A percentile compares a stretch with the other conserved stretches of the same genome.
Conservation (phyloP, 2,797 vertebrate genomes). For the Typhlichthys eigenmanni region DNA sequence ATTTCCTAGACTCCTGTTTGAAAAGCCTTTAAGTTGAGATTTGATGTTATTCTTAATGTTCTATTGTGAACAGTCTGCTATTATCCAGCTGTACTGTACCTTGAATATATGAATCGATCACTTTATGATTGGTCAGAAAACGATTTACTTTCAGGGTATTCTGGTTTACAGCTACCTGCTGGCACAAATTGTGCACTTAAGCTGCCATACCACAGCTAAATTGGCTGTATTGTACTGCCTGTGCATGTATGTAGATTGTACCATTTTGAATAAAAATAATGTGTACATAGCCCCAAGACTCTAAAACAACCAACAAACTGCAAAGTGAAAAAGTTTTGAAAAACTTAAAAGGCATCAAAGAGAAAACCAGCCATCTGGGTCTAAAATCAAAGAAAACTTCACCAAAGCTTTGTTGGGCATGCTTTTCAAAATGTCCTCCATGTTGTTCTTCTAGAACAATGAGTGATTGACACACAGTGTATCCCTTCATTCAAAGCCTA, state of each 20-base stretch:
- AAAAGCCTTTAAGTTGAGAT: constrained; percentile 71
- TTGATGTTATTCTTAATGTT: constrained; percentile 52
- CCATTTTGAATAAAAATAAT: too few relatives aligned
- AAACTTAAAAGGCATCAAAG: constrained; percentile 32
- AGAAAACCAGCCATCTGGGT: constrained; percentile 53
- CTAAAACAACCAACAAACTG: constrained; percentile 11
- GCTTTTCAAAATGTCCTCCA: constrained; percentile 57
- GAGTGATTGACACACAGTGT: constrained; percentile 68
- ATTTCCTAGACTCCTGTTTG: constrained; percentile 73
- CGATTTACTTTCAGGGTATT: constrained; percentile 21
- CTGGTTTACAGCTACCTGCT: constrained; percentile 34
- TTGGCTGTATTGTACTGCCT: neutral
- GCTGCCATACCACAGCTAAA: constrained; percentile 15
- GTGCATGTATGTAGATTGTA: too few relatives aligned
- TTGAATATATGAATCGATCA: constrained; percentile 24
- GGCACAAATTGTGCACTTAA: neutral
- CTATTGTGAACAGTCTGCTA: constrained; percentile 30
- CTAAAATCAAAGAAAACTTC: constrained; percentile 61
- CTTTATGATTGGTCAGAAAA: constrained; percentile 23
- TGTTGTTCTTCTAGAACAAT: constrained; percentile 70
- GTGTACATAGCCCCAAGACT: constrained; percentile 8
- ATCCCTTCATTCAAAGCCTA: constrained; percentile 66
- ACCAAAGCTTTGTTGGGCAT: constrained; percentile 52
- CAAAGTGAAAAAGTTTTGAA: constrained; percentile 26
- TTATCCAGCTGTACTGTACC: constrained; percentile 11